Base-by-base conservation (phyloP, 2,113 vertebrate genomes). In the Sorex araneus region DNA sequence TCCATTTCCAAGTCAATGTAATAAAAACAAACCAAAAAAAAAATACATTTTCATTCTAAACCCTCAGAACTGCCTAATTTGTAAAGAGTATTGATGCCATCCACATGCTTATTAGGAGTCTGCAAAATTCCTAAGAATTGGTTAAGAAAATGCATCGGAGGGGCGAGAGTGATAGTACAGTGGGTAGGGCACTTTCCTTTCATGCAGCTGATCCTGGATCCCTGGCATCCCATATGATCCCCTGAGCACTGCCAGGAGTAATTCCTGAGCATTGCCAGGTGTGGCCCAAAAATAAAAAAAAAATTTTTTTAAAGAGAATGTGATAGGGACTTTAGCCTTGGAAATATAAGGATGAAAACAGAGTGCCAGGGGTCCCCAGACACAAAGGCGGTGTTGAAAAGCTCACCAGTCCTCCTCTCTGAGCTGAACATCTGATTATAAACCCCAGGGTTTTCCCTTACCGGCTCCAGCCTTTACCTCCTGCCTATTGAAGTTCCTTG, bases 1-100 rank as follows among this genome's bases (percentile, higher is more conserved):
- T 84, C 87, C 57, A 19, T 86, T 88, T 54, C 67, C 54, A 83
- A 76, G 32, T 90, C 34, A 67, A 5, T 45, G 10, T 79, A 50
- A 90, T 69, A 45, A 71, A 79, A 92, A 66, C 67, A 89, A 91
- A 91, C 21, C 57, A 60, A 86, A 50, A 85, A 69, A n/a, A n/a
- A 76, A 70, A 82, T 15, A 40, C 34, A 40, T 25, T 79, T 85
- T 93, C 19, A 74, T 86, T 43, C 34, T 81, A 83, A 88, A 80
- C 40, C 9, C 78, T 94, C 34, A 90, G 71, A 75, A 63, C 50
- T 86, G 15, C 73, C 67, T 70, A 84, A 84, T 21, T 57, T 67
- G 30, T 60, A 76, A 75, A 70, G 79, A 40, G 8, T 60, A 57
- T 36, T 66, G 3, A 60, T 78, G 28, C 50, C 47, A 34, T 11